Percentiles rank a stretch among this genome's conserved stretches.
These are phyloP conservation scores for Lymantria dispar DNA, from an alignment of 2,888 invertebrate genomes.

Conservation along the genomic window DNA sequence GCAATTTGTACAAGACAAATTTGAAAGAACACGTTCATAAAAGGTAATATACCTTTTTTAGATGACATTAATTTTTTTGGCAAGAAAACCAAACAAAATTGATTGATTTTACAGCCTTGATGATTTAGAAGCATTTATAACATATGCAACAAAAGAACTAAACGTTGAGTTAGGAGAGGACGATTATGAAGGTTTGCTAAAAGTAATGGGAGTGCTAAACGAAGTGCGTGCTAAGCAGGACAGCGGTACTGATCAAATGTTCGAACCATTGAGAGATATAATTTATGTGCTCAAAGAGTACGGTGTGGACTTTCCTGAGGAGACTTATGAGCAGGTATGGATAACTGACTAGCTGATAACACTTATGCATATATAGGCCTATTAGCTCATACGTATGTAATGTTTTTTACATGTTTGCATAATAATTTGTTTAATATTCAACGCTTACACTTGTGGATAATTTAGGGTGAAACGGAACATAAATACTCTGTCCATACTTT, in stretches of 20 bases:
- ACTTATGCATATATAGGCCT: too few relatives aligned
- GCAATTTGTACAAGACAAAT: slow-evolving; percentile 92
- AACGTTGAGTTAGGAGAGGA: slow-evolving; percentile 89
- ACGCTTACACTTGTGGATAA: slow-evolving; percentile 34
- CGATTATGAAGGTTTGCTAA: slow-evolving; percentile 92
- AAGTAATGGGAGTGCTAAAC: slow-evolving; percentile 92
- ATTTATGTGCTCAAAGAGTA: slow-evolving; percentile 92
- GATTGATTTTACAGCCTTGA: slow-evolving; percentile 79
- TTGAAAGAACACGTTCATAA: slow-evolving; percentile 90
- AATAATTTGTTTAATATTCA: slow-evolving; percentile 1
- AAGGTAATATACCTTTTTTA: slow-evolving; percentile 70
- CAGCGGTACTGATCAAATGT: slow-evolving; percentile 90
- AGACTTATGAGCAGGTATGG: slow-evolving; percentile 87
- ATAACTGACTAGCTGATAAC: too few relatives aligned
- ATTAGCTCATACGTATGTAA: background rate
- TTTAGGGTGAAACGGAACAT: slow-evolving; percentile 40
- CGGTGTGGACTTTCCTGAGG: slow-evolving; percentile 93
- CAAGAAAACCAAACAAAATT: background rate
- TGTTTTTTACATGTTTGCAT: background rate
- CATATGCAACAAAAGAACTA: slow-evolving; percentile 87
- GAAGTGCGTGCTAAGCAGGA: slow-evolving; percentile 87
- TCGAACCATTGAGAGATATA: slow-evolving; percentile 93
- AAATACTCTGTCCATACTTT: slow-evolving; percentile 67
- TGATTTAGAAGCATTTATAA: slow-evolving; percentile 90
- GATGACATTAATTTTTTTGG: background rate